Conservation (phyloP, 1,140 invertebrate species). For the Augochlora pura region DNA sequence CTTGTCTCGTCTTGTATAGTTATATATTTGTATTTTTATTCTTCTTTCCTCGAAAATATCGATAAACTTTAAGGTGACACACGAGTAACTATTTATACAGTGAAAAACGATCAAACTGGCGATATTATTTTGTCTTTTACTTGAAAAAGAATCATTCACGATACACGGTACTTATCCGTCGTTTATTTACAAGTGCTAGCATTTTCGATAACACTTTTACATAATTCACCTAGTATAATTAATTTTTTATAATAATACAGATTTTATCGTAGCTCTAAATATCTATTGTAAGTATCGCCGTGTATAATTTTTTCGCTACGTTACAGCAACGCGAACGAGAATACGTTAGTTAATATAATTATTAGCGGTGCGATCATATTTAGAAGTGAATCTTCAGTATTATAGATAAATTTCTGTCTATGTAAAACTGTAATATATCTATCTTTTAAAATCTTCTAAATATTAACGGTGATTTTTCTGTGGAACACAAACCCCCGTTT, state of each 20-base stretch:
- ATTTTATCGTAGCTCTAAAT: conserved; percentile 3
- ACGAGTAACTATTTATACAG: not conserved
- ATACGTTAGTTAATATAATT: conserved; percentile 7
- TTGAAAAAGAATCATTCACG: conserved; percentile 11
- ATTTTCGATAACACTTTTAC: conserved; percentile 11
- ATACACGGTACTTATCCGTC: conserved; percentile 29
- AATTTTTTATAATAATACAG: not conserved
- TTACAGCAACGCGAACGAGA: conserved; percentile 1
- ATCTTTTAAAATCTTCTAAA: conserved; percentile 67
- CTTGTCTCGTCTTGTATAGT: no score
- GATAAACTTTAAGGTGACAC: no score
- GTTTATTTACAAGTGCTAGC: conserved; percentile 24
- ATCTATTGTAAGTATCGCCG: not conserved
- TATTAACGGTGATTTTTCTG: not conserved
- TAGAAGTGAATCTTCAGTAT: conserved; percentile 54
- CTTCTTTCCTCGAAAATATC: no score
- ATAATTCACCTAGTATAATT: conserved; percentile 25
- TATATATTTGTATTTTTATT: no score
- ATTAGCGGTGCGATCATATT: conserved; percentile 45
- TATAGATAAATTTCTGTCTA: conserved; percentile 59
- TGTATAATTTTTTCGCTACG: conserved; percentile 16
- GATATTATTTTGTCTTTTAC: not conserved
- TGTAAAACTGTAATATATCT: conserved; percentile 69
- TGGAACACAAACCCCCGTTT: not conserved
- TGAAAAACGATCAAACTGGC: not conserved